Percentiles rank a stretch among this genome's conserved stretches.
These are phyloP conservation scores for Dryobota labecula DNA, from an alignment of 2,888 invertebrate genomes.

Conservation along the genomic window DNA sequence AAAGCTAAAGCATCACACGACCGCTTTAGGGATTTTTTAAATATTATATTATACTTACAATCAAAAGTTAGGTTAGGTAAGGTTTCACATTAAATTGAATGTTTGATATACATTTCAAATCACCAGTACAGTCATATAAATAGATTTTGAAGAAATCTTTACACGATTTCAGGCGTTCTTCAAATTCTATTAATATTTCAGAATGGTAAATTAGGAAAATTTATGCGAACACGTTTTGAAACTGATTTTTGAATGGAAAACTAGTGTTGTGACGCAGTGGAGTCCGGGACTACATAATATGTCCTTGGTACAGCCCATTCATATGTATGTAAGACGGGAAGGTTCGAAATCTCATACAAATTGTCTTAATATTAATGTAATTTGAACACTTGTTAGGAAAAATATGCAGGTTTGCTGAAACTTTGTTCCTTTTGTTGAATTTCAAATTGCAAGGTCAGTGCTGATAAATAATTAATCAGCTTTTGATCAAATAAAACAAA, in stretches of 20 bases:
- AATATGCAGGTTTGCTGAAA: conserved; percentile 22
- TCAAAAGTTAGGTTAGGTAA: too few species aligned
- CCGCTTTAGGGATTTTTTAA: conserved; percentile 16
- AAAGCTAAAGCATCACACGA: conserved; percentile 17
- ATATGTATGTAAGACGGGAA: conserved; percentile 77
- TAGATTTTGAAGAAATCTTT: conserved; percentile 22
- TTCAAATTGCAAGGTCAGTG: conserved; percentile 16
- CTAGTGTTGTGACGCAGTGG: conserved; percentile 70
- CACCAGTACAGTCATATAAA: conserved; percentile 4
- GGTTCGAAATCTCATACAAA: conserved; percentile 51
- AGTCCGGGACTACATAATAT: conserved; percentile 69
- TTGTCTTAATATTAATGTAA: conserved; percentile 52
- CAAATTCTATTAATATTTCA: conserved; percentile 39
- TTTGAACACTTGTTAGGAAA: conserved; percentile 44
- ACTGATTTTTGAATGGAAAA: conserved; percentile 66
- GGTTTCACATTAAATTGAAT: conserved; percentile 45
- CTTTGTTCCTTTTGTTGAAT: conserved; percentile 10
- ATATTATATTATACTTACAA: conserved; percentile 37
- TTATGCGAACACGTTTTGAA: conserved; percentile 58
- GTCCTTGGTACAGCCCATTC: conserved; percentile 78
- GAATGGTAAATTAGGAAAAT: conserved; percentile 46
- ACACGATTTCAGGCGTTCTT: conserved; percentile 24
- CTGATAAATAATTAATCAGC: not conserved
- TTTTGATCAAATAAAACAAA: too few species aligned
- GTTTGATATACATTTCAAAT: conserved; percentile 40